Evolutionary conservation across 1,140 invertebrate genomes (phyloP).

Genomic region (Eufriesea mexicana): DNA sequence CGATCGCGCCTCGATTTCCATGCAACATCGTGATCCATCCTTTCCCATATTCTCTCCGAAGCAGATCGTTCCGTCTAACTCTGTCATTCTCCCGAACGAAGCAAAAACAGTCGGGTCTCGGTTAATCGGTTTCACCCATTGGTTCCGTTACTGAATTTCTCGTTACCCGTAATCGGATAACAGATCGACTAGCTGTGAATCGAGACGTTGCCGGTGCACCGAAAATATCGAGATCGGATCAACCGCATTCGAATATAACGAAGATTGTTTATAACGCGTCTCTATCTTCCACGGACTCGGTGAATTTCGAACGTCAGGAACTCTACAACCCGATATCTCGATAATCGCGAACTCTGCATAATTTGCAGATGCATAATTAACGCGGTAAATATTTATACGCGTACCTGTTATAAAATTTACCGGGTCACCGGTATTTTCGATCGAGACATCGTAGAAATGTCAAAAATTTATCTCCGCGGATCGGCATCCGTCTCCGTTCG

Average conservation of each 20-base stretch:
- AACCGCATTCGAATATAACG: not conserved
- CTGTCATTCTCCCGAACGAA: too few species aligned
- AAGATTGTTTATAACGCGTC: not conserved
- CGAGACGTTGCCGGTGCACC: too few species aligned
- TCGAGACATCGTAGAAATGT: not conserved
- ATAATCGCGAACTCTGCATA: not conserved
- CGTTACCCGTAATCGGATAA: too few species aligned
- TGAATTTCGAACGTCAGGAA: not conserved
- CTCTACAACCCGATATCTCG: too few species aligned
- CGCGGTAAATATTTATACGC: not conserved
- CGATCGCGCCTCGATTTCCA: conserved; percentile 38
- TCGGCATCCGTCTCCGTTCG: too few species aligned
- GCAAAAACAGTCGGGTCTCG: too few species aligned
- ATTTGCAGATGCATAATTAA: conserved; percentile 11
- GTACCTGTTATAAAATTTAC: not conserved
- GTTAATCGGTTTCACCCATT: too few species aligned
- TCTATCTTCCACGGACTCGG: not conserved
- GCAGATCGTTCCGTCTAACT: not conserved
- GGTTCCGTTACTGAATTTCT: too few species aligned
- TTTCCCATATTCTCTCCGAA: not conserved
- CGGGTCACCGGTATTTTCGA: not conserved
- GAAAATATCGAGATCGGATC: conserved; percentile 1
- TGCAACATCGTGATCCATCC: not conserved
- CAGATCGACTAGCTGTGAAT: not conserved
- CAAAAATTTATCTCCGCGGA: not conserved